These are phyloP conservation scores for Lytechinus pictus DNA, from an alignment of 35 echinoderm and acorn worm genomes.

Conservation along the genomic window DNA sequence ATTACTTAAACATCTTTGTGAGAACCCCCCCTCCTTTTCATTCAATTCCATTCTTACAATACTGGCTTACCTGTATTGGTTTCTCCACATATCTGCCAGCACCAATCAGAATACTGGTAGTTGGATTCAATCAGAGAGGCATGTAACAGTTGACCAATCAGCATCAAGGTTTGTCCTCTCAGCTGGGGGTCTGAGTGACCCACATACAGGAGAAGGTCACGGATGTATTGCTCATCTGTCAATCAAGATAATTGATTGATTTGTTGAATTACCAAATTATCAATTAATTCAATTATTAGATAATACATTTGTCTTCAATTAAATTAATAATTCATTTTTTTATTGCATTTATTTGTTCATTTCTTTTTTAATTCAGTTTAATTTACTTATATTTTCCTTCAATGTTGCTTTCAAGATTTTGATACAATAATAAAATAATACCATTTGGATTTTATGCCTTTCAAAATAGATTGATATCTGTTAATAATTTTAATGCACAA, in stretches of 20 bases:
- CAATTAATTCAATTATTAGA: background rate
- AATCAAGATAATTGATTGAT: constrained; percentile 27
- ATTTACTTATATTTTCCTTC: background rate
- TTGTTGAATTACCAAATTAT: background rate
- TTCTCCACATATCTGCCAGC: constrained; percentile 59
- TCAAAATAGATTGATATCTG: too few relatives aligned
- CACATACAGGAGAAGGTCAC: constrained; percentile 81
- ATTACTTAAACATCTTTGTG: too few relatives aligned
- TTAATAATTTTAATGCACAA: too few relatives aligned
- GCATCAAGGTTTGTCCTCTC: constrained; percentile 69
- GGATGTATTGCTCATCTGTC: constrained; percentile 81
- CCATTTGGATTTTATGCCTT: too few relatives aligned
- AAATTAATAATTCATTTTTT: background rate
- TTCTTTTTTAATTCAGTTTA: background rate
- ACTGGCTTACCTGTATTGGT: background rate
- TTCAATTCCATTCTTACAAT: too few relatives aligned
- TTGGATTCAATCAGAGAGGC: constrained; percentile 74
- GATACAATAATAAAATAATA: too few relatives aligned
- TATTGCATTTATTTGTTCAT: background rate
- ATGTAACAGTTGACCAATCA: constrained; percentile 72
- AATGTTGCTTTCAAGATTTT: too few relatives aligned
- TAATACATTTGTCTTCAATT: background rate
- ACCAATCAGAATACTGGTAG: constrained; percentile 77
- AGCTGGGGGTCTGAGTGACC: constrained; percentile 89
- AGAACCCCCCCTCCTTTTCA: too few relatives aligned